Evolutionary conservation across 1,140 invertebrate species (phyloP).

Genomic region (Mamestra configurata): DNA sequence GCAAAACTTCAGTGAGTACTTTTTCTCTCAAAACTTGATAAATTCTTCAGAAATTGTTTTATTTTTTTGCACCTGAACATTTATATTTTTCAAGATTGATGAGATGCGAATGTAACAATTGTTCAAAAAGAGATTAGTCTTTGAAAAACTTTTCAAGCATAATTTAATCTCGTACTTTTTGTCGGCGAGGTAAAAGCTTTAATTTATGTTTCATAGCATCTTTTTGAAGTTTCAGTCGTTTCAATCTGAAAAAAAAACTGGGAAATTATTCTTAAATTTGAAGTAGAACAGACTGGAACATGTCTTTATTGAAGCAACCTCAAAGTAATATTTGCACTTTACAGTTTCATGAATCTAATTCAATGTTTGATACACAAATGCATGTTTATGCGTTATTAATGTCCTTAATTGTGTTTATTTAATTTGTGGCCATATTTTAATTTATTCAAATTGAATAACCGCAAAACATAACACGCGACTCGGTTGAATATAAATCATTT

Average conservation of each 20-base stretch:
- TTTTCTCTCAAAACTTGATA: conserved; percentile 2
- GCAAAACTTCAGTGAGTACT: neutral
- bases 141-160: neutral
- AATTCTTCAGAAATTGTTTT: neutral
- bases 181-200: neutral
- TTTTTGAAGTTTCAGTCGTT: neutral
- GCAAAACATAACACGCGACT: conserved; percentile 6
- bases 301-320: no score
- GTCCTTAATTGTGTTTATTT: neutral
- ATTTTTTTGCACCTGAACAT: conserved; percentile 2
- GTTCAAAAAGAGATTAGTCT: conserved; percentile 23
- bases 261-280: neutral
- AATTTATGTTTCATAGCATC: neutral
- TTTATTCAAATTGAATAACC: conserved; percentile 9
- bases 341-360: no score
- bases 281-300: no score
- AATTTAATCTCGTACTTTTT: neutral
- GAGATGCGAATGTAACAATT: conserved; percentile 31
- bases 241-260: neutral
- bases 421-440: neutral
- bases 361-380: no score
- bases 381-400: no score
- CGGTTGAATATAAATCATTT: neutral
- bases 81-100: conserved; percentile 15
- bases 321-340: no score